These are phyloP conservation scores for Apodemia hepburni DNA, from an alignment of 2,888 invertebrate species.

Conservation along the genomic window DNA sequence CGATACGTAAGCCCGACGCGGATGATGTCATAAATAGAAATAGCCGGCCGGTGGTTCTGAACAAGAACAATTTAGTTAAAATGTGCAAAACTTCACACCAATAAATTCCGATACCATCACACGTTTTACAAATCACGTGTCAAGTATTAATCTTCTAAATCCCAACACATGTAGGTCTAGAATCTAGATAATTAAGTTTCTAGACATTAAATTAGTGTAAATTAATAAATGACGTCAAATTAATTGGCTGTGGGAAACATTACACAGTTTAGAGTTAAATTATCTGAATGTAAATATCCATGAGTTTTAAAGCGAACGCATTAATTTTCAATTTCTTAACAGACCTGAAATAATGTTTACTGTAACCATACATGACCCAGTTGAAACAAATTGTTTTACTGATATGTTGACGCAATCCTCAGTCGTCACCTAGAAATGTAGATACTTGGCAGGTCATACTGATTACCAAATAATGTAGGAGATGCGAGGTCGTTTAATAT, in stretches of 20 bases:
- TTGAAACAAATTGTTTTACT: constrained; percentile 54
- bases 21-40: constrained; percentile 82
- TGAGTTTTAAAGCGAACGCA: background rate
- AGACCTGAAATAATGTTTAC: constrained; percentile 43
- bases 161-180: background rate
- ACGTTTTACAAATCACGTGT: background rate
- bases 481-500: constrained; percentile 27
- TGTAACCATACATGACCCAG: constrained; percentile 59
- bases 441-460: constrained; percentile 40
- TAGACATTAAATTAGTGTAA: background rate
- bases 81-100: constrained; percentile 44
- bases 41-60: constrained; percentile 66
- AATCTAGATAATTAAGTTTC: background rate
- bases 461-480: constrained; percentile 25
- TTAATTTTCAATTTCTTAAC: constrained; percentile 2
- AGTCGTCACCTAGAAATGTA: constrained; percentile 41
- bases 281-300: background rate
- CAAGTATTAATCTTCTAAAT: background rate
- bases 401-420: constrained; percentile 53
- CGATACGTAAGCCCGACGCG: constrained; percentile 78
- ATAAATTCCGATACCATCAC: constrained; percentile 12
- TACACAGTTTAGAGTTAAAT: background rate
- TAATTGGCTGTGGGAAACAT: background rate
- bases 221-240: too few species aligned
- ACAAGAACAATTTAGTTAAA: constrained; percentile 58